Evolutionary conservation across 2,113 vertebrate species (phyloP).

Genomic region (Colius striatus): DNA sequence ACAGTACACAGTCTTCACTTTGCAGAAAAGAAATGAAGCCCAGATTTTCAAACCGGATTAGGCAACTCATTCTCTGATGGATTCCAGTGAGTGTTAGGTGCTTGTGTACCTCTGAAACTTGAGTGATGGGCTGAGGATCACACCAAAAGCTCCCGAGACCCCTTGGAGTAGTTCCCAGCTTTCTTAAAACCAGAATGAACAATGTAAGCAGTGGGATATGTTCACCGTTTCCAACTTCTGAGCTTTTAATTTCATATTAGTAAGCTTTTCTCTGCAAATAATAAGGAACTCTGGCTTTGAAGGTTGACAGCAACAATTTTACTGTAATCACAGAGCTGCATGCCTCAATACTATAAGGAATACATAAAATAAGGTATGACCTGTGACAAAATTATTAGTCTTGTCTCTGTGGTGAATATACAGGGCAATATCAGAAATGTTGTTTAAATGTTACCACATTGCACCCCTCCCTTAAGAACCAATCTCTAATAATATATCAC

Average conservation of each 20-base stretch:
- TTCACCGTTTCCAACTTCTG: not conserved
- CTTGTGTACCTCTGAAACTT: not conserved
- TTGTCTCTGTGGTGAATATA: not conserved
- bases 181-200: not conserved
- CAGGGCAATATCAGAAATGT: not conserved
- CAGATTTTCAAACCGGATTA: not conserved
- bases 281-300: not conserved
- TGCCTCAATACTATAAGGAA: not conserved
- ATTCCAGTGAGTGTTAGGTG: not conserved
- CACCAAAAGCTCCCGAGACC: not conserved
- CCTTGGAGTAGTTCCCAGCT: not conserved
- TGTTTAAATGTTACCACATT: not conserved
- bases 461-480: not conserved
- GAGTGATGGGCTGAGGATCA: not conserved
- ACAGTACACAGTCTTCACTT: not conserved
- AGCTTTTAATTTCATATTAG: not conserved
- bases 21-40: not conserved
- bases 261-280: not conserved
- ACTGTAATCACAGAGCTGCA: not conserved
- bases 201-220: not conserved
- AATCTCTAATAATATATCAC: slow-evolving; percentile 3
- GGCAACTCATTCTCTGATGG: not conserved
- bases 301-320: not conserved
- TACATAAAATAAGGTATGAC: not conserved
- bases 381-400: not conserved